phyloP scores from a whole-genome alignment of 2,113 vertebrate species.

The Heteronetta atricapilla region DNA sequence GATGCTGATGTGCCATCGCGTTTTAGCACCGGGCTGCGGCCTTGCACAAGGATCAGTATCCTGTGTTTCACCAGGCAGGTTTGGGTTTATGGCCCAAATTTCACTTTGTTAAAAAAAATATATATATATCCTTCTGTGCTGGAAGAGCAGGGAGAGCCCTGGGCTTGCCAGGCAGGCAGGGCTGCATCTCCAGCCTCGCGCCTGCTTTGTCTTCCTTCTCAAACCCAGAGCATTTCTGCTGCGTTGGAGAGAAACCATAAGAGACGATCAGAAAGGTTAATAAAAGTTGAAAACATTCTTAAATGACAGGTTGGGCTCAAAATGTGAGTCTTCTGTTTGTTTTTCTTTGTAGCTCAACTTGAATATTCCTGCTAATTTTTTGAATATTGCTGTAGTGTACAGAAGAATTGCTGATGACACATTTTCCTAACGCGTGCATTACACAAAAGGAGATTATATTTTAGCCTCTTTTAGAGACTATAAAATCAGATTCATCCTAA shows the following conservation, averaged over 20 bases:
- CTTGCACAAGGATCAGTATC: background rate
- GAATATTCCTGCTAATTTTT: conserved; percentile 65
- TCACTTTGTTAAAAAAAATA: background rate
- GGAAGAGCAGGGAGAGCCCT: background rate
- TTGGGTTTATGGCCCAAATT: background rate
- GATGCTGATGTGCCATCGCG: background rate
- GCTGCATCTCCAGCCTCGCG: background rate
- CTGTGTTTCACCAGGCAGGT: too few species aligned
- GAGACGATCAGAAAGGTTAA: background rate
- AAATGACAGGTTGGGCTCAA: background rate
- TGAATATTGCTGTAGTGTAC: conserved; percentile 16
- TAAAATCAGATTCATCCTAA: conserved; percentile 80
- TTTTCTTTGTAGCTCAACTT: conserved; percentile 42
- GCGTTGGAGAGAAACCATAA: background rate
- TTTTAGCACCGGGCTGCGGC: background rate
- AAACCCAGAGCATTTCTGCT: background rate
- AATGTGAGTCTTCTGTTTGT: conserved; percentile 40
- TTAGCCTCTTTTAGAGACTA: conserved; percentile 74
- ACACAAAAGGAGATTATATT: conserved; percentile 78
- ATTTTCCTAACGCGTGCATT: conserved; percentile 64
- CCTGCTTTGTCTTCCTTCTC: conserved; percentile 21
- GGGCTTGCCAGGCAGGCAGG: background rate
- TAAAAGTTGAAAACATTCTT: conserved; percentile 29
- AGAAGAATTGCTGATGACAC: conserved; percentile 79
- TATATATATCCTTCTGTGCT: fast-evolving